Percentiles rank a stretch among this genome's conserved stretches.
These are phyloP conservation scores for Dryococelus australis DNA, from an alignment of 2,888 invertebrate genomes.

Conservation along the genomic window DNA sequence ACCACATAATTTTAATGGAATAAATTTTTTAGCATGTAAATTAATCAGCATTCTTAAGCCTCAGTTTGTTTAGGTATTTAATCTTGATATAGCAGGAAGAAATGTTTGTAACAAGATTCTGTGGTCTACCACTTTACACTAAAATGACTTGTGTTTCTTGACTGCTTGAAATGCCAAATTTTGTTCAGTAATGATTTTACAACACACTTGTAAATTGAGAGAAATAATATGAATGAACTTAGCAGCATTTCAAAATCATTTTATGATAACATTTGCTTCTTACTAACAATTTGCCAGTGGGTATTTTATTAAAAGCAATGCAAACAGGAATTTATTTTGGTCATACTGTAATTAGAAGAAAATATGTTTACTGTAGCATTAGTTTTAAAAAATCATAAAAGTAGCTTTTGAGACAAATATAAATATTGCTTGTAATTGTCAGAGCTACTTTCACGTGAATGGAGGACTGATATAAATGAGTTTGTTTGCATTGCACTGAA, in stretches of 20 bases:
- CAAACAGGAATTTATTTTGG: background rate
- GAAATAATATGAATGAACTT: background rate
- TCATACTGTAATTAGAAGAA: background rate
- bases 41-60: too few species aligned
- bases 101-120: background rate
- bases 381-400: too few species aligned
- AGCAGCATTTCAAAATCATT: background rate
- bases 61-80: too few species aligned
- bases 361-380: background rate
- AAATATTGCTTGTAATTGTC: too few species aligned
- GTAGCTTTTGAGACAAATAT: too few species aligned
- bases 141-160: constrained; percentile 1
- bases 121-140: background rate
- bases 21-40: too few species aligned
- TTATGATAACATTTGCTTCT: background rate
- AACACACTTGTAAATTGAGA: background rate
- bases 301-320: background rate
- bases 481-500: background rate
- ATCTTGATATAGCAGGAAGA: background rate
- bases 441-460: background rate
- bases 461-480: background rate
- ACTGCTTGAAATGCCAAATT: background rate
- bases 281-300: background rate
- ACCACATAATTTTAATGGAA: too few species aligned
- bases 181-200: background rate